phyloP scores from a whole-genome alignment of 2,797 vertebrate genomes.

The Orientallactaga sibirica region DNA sequence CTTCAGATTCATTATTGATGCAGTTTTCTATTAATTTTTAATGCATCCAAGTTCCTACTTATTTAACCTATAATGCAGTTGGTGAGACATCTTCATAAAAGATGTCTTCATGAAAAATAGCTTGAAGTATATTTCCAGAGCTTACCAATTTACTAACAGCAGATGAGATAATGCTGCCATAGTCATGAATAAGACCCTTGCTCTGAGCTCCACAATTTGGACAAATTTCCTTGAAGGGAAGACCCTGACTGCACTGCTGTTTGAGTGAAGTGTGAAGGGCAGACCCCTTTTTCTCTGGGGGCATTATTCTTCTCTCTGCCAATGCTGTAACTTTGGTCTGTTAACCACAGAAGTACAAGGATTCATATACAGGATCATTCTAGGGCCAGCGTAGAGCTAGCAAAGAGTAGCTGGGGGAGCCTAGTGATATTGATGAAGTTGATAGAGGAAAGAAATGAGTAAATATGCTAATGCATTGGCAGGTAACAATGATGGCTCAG shows the following conservation, averaged over 20 bases:
- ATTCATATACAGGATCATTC: background rate
- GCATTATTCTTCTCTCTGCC: background rate
- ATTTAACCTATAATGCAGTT: slow-evolving; percentile 67
- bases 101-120: slow-evolving; percentile 63
- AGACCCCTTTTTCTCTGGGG: background rate
- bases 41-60: slow-evolving; percentile 65
- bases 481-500: background rate
- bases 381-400: background rate
- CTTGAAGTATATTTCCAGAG: slow-evolving; percentile 40
- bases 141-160: background rate
- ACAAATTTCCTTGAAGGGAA: slow-evolving; percentile 3
- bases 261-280: background rate
- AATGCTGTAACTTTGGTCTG: background rate
- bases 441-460: background rate
- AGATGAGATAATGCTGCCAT: background rate
- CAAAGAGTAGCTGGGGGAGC: background rate
- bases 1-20: slow-evolving; percentile 79
- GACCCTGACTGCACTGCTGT: background rate
- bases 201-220: background rate
- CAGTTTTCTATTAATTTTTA: slow-evolving; percentile 78
- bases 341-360: background rate
- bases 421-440: background rate
- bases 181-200: background rate
- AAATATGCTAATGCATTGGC: background rate
- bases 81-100: slow-evolving; percentile 63